A percentile compares a stretch with the other conserved stretches of the same genome.
Conservation (phyloP, 2,797 vertebrate genomes). For the Clangula hyemalis region DNA sequence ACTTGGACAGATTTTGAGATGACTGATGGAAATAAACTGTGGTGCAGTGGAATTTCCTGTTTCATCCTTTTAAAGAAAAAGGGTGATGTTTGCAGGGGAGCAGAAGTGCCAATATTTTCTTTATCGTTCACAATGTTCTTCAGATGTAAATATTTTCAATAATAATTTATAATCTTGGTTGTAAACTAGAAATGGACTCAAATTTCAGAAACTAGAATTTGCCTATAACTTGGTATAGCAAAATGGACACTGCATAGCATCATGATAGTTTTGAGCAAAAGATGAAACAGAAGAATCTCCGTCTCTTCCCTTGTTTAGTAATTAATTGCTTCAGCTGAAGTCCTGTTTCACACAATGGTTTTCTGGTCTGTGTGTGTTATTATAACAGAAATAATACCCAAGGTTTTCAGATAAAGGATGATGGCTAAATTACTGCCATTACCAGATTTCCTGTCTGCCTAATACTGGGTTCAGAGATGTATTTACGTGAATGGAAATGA, state of each 20-base stretch:
- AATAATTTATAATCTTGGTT: not conserved
- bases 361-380: not conserved
- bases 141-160: not conserved
- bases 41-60: not conserved
- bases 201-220: not conserved
- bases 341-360: not conserved
- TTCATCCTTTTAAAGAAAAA: not conserved
- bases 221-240: not conserved
- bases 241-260: not conserved
- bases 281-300: not conserved
- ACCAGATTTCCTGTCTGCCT: not conserved
- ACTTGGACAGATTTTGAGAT: not conserved
- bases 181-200: not conserved
- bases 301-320: not conserved
- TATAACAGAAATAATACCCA: not conserved
- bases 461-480: not conserved
- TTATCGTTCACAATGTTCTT: not conserved
- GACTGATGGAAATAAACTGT: not conserved
- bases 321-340: not conserved
- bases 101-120: accelerated
- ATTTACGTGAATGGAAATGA: not conserved
- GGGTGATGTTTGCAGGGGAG: not conserved
- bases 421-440: not conserved
- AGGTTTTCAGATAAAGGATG: not conserved
- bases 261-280: not conserved